Percentiles rank a stretch among this genome's conserved stretches.
Conservation (phyloP, 2,888 invertebrate genomes). For the Plusia festucae region DNA sequence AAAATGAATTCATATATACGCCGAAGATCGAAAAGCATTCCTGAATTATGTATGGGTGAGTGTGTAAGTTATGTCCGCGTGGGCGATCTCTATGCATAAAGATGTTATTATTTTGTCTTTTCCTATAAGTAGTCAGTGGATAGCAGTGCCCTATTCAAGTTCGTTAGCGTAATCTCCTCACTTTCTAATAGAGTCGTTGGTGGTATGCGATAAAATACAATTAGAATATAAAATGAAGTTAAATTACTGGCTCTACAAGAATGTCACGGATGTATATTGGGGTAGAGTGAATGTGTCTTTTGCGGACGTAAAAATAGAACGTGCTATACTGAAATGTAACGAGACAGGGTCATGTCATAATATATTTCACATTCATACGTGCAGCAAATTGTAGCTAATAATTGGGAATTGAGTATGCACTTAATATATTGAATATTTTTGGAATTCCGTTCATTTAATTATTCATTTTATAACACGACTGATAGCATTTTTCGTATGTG, state of each 20-base stretch:
- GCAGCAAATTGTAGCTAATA: neutral
- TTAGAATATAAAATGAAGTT: conserved; percentile 67
- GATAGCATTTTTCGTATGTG: no score
- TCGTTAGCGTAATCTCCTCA: conserved; percentile 78
- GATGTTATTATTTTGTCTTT: conserved; percentile 74
- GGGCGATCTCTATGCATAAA: conserved; percentile 77
- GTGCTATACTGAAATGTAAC: neutral
- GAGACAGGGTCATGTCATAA: neutral
- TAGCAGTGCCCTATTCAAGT: conserved; percentile 66
- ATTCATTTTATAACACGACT: neutral
- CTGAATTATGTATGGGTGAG: conserved; percentile 77
- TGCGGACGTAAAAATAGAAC: neutral
- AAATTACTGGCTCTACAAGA: conserved; percentile 56
- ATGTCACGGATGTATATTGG: conserved; percentile 46
- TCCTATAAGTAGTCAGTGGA: conserved; percentile 66
- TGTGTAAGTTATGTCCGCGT: conserved; percentile 73
- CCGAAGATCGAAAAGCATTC: conserved; percentile 68
- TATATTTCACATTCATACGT: neutral
- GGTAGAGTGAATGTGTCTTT: conserved; percentile 50
- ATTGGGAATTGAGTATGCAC: conserved; percentile 1
- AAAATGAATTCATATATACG: conserved; percentile 76
- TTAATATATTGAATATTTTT: neutral
- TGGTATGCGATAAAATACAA: conserved; percentile 68
- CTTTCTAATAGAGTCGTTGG: conserved; percentile 74
- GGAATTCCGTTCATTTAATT: neutral